Percentiles rank a stretch among this genome's conserved stretches.
These are phyloP conservation scores for Urechis unicinctus DNA, from an alignment of 2,888 invertebrate genomes.

Conservation along the genomic window DNA sequence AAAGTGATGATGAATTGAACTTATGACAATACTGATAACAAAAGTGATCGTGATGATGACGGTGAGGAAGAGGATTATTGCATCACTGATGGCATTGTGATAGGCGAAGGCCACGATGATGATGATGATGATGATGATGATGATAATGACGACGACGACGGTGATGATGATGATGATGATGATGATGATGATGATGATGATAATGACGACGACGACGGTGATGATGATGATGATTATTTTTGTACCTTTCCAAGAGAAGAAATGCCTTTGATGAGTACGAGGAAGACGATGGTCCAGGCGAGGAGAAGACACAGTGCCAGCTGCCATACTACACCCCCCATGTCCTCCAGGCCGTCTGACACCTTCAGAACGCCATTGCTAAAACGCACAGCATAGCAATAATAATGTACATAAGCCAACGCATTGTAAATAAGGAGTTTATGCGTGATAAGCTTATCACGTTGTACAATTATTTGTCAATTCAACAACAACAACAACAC, in stretches of 20 bases:
- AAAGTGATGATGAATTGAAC: too few relatives aligned
- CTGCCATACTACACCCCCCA: slow-evolving; percentile 39
- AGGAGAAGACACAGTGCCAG: slow-evolving; percentile 39
- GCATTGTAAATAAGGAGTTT: too few relatives aligned
- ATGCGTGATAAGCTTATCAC: too few relatives aligned
- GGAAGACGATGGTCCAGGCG: slow-evolving; percentile 44
- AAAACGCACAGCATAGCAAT: slow-evolving; percentile 2
- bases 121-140: slow-evolving; percentile 8
- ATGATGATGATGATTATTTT: slow-evolving; percentile 1
- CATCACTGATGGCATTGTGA: background rate
- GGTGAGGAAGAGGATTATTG: background rate
- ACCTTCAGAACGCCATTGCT: slow-evolving; percentile 38
- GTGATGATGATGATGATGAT: background rate
- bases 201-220: slow-evolving; percentile 1
- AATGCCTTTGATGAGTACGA: slow-evolving; percentile 46
- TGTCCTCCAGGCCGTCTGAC: slow-evolving; percentile 31
- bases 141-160: slow-evolving; percentile 2
- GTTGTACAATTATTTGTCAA: too few relatives aligned
- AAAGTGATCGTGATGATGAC: background rate
- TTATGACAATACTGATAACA: background rate
- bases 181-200: slow-evolving; percentile 4
- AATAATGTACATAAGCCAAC: too few relatives aligned
- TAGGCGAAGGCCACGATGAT: background rate
- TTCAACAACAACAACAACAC: too few relatives aligned
- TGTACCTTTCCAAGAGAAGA: slow-evolving; percentile 49